Percentiles rank a stretch among this genome's conserved stretches.
These are phyloP conservation scores for Aspidiotus destructor DNA, from an alignment of 2,888 invertebrate genomes.

Conservation along the genomic window DNA sequence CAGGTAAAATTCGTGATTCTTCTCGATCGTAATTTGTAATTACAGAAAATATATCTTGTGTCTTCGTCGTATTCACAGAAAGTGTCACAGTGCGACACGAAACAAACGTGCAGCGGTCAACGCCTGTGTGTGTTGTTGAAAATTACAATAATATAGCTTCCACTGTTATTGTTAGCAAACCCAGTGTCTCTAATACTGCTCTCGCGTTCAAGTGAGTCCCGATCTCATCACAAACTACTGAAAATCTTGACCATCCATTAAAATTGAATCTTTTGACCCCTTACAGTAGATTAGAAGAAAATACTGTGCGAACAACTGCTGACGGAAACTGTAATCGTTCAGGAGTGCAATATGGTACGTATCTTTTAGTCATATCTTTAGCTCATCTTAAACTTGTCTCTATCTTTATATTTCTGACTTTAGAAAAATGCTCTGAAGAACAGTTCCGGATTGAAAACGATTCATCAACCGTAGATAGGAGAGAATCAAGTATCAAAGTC, in stretches of 20 bases:
- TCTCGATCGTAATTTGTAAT: no score
- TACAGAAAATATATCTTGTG: no score
- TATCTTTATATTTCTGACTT: no score
- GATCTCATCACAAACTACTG: no score
- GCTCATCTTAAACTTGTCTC: no score
- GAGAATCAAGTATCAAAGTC: neutral
- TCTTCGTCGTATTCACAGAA: constrained; percentile 4
- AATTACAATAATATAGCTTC: constrained; percentile 6
- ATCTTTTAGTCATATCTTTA: no score
- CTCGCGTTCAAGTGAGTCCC: neutral
- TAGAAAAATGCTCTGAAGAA: constrained; percentile 28
- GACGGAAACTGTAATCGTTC: neutral
- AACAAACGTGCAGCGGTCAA: neutral
- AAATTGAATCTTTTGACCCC: neutral
- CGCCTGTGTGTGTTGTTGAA: constrained; percentile 16
- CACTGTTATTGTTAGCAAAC: constrained; percentile 23
- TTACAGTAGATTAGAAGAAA: neutral
- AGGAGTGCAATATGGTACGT: constrained; percentile 16
- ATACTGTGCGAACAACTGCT: no score
- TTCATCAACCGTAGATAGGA: neutral
- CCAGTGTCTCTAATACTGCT: constrained; percentile 2
- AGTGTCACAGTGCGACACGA: constrained; percentile 10
- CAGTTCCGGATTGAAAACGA: neutral
- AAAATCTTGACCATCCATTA: neutral
- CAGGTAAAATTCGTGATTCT: constrained; percentile 1